Evolutionary conservation across 2,113 vertebrate genomes (phyloP).

Genomic region (Anser cygnoides): DNA sequence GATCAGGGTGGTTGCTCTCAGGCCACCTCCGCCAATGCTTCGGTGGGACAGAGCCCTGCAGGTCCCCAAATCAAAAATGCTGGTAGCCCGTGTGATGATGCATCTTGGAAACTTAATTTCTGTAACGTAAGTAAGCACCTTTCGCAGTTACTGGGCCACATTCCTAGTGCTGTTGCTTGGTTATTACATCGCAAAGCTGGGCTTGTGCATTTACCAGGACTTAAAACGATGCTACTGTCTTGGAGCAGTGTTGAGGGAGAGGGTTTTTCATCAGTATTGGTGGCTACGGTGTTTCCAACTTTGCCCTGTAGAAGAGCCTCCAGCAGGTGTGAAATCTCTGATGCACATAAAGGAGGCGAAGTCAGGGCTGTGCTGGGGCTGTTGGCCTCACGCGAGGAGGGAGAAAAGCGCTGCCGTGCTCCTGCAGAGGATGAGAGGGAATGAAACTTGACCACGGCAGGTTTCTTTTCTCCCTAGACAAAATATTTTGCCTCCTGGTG

Average conservation of each 20-base stretch:
- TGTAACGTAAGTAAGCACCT: neutral
- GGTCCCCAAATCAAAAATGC: neutral
- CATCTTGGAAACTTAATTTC: neutral
- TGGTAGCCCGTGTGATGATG: neutral
- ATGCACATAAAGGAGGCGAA: neutral
- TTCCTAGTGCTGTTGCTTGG: neutral
- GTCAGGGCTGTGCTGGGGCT: neutral
- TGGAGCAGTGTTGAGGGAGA: neutral
- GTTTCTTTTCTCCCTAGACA: neutral
- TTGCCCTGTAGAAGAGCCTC: neutral
- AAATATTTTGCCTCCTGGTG: neutral
- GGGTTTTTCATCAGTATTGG: neutral
- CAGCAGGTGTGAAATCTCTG: neutral
- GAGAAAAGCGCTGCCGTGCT: neutral
- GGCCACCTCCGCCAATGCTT: neutral
- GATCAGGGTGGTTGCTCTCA: neutral
- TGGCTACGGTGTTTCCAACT: neutral
- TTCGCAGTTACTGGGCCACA: accelerated
- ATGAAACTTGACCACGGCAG: neutral
- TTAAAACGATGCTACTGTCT: neutral
- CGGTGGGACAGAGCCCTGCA: neutral
- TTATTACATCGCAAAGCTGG: neutral
- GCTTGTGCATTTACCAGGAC: neutral
- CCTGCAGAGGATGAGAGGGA: neutral
- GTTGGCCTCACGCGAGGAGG: neutral